phyloP scores from a whole-genome alignment of 2,888 invertebrate species.

The Cosmia trapezina region DNA sequence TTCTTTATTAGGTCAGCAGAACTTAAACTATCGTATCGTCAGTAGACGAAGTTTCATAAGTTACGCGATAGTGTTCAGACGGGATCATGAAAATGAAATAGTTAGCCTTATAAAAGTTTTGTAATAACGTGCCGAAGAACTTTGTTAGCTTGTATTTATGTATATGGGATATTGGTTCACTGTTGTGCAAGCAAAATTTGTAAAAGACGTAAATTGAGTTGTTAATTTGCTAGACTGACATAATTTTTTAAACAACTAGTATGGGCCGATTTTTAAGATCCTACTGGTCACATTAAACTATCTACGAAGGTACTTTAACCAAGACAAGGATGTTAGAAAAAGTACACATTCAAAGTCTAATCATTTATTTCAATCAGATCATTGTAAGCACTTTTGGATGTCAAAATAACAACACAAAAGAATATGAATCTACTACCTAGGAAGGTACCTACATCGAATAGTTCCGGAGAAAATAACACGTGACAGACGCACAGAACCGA shows the following conservation, averaged over 20 bases:
- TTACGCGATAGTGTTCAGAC: conserved; percentile 22
- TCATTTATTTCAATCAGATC: neutral
- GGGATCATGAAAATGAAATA: conserved; percentile 48
- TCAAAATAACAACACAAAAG: no score
- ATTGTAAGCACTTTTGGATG: no score
- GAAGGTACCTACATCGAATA: neutral
- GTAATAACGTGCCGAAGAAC: conserved; percentile 38
- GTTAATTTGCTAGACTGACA: no score
- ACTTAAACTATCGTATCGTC: conserved; percentile 4
- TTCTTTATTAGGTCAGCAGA: neutral
- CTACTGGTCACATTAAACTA: no score
- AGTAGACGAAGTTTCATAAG: conserved; percentile 10
- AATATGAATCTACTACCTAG: no score
- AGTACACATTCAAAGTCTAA: neutral
- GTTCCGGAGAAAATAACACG: neutral
- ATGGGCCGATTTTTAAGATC: no score
- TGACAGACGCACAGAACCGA: no score
- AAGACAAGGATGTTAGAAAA: neutral
- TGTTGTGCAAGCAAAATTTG: neutral
- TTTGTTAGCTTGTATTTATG: neutral
- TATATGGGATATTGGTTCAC: conserved; percentile 14
- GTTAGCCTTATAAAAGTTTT: conserved; percentile 37
- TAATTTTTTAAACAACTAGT: no score
- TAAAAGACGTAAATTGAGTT: no score
- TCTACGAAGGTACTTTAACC: no score